Evolutionary conservation across 2,888 invertebrate genomes (phyloP).

Genomic region (Cosmia trapezina): DNA sequence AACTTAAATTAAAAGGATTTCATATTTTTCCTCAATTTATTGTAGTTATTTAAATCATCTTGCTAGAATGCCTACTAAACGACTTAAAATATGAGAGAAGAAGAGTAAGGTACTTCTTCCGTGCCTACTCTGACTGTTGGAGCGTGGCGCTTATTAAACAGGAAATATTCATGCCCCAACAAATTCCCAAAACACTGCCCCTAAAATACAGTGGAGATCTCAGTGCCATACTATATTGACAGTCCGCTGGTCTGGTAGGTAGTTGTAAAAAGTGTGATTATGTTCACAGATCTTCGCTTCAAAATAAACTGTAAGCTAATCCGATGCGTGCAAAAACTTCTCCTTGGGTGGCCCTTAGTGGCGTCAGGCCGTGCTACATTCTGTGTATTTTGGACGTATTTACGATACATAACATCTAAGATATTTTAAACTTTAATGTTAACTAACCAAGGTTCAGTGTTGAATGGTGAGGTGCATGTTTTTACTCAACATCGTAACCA

Average conservation of each 20-base stretch:
- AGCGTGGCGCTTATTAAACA: background rate
- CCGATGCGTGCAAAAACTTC: conserved; percentile 80
- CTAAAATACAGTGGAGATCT: conserved; percentile 27
- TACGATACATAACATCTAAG: conserved; percentile 55
- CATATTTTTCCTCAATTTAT: too few relatives aligned
- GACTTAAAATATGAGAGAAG: background rate
- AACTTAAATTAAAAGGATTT: background rate
- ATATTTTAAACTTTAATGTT: background rate
- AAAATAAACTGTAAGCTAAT: conserved; percentile 82
- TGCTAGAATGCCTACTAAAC: background rate
- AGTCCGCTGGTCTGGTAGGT: conserved; percentile 48
- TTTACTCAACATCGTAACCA: conserved; percentile 75
- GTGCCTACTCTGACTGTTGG: background rate
- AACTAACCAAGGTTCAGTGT: conserved; percentile 50
- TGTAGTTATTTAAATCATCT: too few relatives aligned
- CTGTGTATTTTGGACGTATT: conserved; percentile 79
- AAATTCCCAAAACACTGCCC: background rate
- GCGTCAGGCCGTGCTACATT: conserved; percentile 85
- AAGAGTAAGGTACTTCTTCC: too few relatives aligned
- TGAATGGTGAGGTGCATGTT: conserved; percentile 37
- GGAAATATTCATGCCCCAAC: background rate
- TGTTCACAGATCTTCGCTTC: conserved; percentile 76
- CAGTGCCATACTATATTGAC: conserved; percentile 32
- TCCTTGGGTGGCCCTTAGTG: conserved; percentile 88
- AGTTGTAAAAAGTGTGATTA: conserved; percentile 72